Base-by-base conservation (phyloP, 2,797 vertebrate species). In the Ceryle rudis region DNA sequence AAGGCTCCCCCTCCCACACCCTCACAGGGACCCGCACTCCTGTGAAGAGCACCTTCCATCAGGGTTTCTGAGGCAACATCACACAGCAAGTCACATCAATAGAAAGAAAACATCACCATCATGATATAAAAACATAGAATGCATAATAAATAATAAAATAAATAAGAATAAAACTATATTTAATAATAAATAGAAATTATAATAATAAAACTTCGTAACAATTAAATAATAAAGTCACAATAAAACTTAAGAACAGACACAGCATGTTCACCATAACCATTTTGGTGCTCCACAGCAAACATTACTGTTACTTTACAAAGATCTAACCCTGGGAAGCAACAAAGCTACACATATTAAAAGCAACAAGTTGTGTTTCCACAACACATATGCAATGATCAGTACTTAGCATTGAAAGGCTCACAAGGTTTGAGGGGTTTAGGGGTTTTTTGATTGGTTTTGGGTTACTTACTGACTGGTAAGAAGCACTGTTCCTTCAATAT, bases 311-410 rank as follows among this genome's bases (percentile, higher is more conserved):
- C 15, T 37, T 49, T 9, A 72, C 22, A 31, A 26, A 67, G 14
- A 12, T 6, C 25, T 18, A n/a, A 31, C 25, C 16, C n/a, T 3
- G 2, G 25, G 9, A 85, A 3, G 4, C 9, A 74, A 46, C 20
- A 46, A 62, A 55, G 16, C 19, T 11, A 25, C 26, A 35, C 2
- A 51, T 7, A 19, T 2, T 4, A 21, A 23, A 10, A 92, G 5
- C 26, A 46, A n/a, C 15, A 54, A 70, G 16, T 7, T 47, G 26
- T 9, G 1, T 49, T 66, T 58, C 55, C 67, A 58, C 3, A 0
- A 26, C 0, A 29, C 3, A 1, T 0, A 7, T 0, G 0, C 1
- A n/a, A 8, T 0, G 0, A 51, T 4, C 7, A 11, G 9, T 8
- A 35, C 23, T 25, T 5, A 17, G 15, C 54, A 35, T 2, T 0